phyloP scores from a whole-genome alignment of 1,140 invertebrate genomes.

The Orius insidiosus region DNA sequence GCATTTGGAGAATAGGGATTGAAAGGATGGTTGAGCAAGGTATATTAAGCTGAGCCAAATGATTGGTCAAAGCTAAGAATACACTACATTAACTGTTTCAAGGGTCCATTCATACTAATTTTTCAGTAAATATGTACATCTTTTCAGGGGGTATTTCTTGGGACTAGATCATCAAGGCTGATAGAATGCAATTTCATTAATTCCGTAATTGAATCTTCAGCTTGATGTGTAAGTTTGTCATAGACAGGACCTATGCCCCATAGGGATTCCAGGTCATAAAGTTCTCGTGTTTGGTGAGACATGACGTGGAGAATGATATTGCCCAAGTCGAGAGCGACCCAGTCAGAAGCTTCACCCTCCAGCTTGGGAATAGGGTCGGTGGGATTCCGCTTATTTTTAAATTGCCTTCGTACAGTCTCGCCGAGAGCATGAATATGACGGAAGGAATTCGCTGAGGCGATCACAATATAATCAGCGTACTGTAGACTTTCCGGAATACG shows the following conservation, averaged over 20 bases:
- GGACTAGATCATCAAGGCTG: slow-evolving; percentile 40
- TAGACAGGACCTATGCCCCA: slow-evolving; percentile 72
- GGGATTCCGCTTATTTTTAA: slow-evolving; percentile 49
- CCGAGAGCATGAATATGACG: slow-evolving; percentile 59
- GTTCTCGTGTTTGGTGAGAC: slow-evolving; percentile 40
- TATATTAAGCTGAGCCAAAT: too few relatives aligned
- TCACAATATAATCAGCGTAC: slow-evolving; percentile 69
- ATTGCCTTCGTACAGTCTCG: slow-evolving; percentile 58
- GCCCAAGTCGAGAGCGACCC: slow-evolving; percentile 80
- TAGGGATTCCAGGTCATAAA: slow-evolving; percentile 76
- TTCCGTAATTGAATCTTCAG: slow-evolving; percentile 34
- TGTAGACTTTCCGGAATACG: slow-evolving; percentile 49
- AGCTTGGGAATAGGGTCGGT: slow-evolving; percentile 51
- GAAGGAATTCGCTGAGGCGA: slow-evolving; percentile 52
- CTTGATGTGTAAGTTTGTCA: slow-evolving; percentile 47
- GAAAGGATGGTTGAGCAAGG: too few relatives aligned
- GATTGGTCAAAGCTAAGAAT: too few relatives aligned
- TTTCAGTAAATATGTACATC: background rate
- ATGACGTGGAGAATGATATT: slow-evolving; percentile 88
- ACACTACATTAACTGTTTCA: too few relatives aligned
- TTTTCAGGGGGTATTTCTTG: slow-evolving; percentile 20
- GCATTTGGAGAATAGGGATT: too few relatives aligned
- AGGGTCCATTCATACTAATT: too few relatives aligned
- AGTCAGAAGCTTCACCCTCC: slow-evolving; percentile 61
- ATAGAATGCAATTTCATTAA: slow-evolving; percentile 43